These are phyloP conservation scores for Leucopsar rothschildi DNA, from an alignment of 2,113 vertebrate genomes.

Conservation along the genomic window DNA sequence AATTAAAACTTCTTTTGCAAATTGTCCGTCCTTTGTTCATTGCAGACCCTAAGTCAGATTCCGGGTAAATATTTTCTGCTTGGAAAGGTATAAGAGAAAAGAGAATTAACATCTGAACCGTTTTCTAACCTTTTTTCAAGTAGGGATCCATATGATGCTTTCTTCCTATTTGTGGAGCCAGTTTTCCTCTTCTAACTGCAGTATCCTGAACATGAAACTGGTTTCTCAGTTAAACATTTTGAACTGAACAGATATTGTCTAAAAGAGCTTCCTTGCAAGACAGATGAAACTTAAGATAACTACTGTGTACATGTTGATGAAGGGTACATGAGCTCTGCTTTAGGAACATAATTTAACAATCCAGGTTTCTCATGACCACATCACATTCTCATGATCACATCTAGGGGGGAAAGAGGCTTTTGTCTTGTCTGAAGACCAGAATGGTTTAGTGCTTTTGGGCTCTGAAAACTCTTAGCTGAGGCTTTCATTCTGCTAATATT, in stretches of 20 bases:
- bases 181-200: neutral
- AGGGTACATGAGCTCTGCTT: neutral
- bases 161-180: neutral
- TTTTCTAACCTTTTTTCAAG: neutral
- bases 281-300: neutral
- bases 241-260: neutral
- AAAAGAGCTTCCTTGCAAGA: neutral
- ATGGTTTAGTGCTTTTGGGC: neutral
- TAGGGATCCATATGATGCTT: fast-evolving
- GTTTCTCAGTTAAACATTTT: neutral
- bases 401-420: neutral
- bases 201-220: neutral
- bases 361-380: neutral
- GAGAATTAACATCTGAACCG: neutral
- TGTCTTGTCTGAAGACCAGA: neutral
- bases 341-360: neutral
- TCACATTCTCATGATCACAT: too few species aligned
- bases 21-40: neutral
- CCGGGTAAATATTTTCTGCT: neutral
- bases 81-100: fast-evolving
- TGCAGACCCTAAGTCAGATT: neutral
- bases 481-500: neutral
- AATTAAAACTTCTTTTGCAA: neutral
- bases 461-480: neutral
- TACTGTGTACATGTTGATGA: neutral